Evolutionary conservation across 2,113 vertebrate genomes (phyloP).

Genomic region (Hucho hucho): DNA sequence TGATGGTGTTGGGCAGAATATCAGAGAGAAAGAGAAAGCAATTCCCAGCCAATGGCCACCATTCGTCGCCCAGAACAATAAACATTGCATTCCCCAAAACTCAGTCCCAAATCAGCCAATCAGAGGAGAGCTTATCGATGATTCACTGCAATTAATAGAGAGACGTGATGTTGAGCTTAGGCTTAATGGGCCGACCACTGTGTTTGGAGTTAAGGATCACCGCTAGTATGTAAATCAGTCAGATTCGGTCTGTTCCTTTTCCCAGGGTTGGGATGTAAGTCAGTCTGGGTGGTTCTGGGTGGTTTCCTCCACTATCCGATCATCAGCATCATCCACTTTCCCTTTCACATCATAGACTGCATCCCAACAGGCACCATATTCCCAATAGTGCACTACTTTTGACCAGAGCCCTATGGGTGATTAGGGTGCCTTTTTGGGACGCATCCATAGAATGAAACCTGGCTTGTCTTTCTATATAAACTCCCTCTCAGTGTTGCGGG

Average conservation of each 20-base stretch:
- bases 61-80: constrained; percentile 24
- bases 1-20: too few relatives aligned
- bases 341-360: not conserved
- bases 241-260: constrained; percentile 2
- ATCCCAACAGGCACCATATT: not conserved
- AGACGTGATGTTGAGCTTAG: constrained; percentile 9
- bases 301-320: constrained; percentile 33
- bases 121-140: constrained; percentile 11
- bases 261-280: not conserved
- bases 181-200: constrained; percentile 26
- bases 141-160: constrained; percentile 23
- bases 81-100: constrained; percentile 14
- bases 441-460: not conserved
- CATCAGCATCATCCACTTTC: not conserved
- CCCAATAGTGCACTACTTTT: too few relatives aligned
- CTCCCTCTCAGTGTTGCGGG: not conserved
- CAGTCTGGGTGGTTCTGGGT: constrained; percentile 9
- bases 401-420: too few relatives aligned
- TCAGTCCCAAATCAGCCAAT: constrained; percentile 1
- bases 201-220: constrained; percentile 36
- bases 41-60: not conserved
- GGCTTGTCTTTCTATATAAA: not conserved
- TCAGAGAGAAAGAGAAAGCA: not conserved
- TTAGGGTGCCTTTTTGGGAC: too few relatives aligned
- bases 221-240: not conserved